These are phyloP conservation scores for Ceratina japonica DNA, from an alignment of 1,140 invertebrate genomes.

Conservation along the genomic window DNA sequence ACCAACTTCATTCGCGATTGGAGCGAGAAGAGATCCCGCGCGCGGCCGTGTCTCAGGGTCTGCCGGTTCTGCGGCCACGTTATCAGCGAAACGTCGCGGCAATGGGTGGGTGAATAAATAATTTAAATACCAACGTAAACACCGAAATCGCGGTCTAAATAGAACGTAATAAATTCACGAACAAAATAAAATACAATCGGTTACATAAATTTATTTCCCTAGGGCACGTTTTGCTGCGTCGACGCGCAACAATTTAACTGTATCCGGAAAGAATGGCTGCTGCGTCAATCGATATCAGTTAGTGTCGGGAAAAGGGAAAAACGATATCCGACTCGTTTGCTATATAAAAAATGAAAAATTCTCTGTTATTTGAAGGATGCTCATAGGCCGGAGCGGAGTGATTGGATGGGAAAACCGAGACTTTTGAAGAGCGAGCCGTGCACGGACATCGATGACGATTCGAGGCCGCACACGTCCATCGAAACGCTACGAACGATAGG, in stretches of 20 bases:
- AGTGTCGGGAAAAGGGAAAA: background rate
- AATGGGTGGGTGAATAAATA: slow-evolving; percentile 23
- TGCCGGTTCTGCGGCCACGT: slow-evolving; percentile 44
- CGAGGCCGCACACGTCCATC: too few species aligned
- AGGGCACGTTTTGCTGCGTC: slow-evolving; percentile 41
- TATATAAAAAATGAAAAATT: background rate
- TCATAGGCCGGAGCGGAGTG: background rate
- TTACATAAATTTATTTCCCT: background rate
- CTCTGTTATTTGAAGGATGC: background rate
- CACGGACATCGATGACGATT: background rate
- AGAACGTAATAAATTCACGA: too few species aligned
- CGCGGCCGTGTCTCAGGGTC: slow-evolving; percentile 11
- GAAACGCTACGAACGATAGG: too few species aligned
- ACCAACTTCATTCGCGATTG: slow-evolving; percentile 54
- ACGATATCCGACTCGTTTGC: background rate
- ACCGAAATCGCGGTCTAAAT: too few species aligned
- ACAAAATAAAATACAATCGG: too few species aligned
- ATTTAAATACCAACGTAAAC: too few species aligned
- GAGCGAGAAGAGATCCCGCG: slow-evolving; percentile 27
- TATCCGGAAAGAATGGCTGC: slow-evolving; percentile 30
- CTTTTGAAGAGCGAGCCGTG: background rate
- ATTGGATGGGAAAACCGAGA: background rate
- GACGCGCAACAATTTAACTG: slow-evolving; percentile 11
- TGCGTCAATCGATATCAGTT: slow-evolving; percentile 20
- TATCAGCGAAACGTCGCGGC: slow-evolving; percentile 21